Percentiles rank a stretch among this genome's conserved stretches.
phyloP scores from a whole-genome alignment of 2,797 vertebrate genomes.

The Urocyon cinereoargenteus region DNA sequence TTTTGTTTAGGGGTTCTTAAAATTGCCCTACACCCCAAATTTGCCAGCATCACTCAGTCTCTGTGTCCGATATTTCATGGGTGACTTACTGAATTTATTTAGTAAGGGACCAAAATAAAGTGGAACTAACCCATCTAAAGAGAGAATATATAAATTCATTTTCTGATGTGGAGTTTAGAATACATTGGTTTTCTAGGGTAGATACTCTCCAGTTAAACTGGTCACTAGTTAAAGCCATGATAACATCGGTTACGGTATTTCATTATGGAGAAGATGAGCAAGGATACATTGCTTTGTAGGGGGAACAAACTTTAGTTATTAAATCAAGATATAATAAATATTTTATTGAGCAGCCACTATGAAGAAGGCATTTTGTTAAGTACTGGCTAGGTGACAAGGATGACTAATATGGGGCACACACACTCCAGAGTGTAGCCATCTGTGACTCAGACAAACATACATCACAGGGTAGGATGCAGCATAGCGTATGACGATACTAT shows the following conservation, averaged over 20 bases:
- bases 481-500: background rate
- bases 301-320: background rate
- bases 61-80: background rate
- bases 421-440: background rate
- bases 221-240: background rate
- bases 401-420: no score
- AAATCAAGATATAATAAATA: background rate
- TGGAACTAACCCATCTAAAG: background rate
- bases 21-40: background rate
- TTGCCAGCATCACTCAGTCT: background rate
- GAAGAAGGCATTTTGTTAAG: background rate
- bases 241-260: background rate
- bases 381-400: background rate
- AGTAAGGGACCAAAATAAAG: background rate
- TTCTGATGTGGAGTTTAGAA: background rate
- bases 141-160: background rate
- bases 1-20: background rate
- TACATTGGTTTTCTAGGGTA: background rate
- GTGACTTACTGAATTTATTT: background rate
- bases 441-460: background rate
- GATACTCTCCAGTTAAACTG: background rate
- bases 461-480: fast-evolving
- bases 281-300: background rate
- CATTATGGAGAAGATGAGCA: background rate
- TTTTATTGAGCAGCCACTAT: background rate